Evolutionary conservation across 2,888 invertebrate genomes (phyloP), one percentile per base, ranked within the genome.

Genomic region (Aquatica leii): DNA sequence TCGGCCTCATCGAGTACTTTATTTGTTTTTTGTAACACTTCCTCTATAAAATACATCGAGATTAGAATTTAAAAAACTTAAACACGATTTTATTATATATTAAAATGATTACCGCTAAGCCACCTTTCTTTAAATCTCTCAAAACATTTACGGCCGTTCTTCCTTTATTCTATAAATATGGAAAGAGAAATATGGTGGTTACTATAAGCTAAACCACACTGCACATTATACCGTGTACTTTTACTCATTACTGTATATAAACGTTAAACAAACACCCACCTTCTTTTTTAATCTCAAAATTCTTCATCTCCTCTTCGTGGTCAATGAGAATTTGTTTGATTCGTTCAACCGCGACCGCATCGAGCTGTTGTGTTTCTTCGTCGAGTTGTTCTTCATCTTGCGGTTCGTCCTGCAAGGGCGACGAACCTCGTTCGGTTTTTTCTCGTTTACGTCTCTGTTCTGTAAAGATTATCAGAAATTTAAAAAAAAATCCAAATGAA

Each of bases 321-420:
- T 97, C 97, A 48, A 87, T 84, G 76, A 95, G 86, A 72, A 97
- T 89, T 77, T 91, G 90, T 74, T 86, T 87, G 74, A 98, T 93
- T 55, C 92, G 86, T 34, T 91, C 87, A 71, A 90, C 84, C 11
- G 95, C 93, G 55, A 88, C 86, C 43, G 88, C 85, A 82, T 95
- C 95, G 58, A 90, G 85, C 59, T 87, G 86, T 70, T 88, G 86
- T 83, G 91, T 91, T 67, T 88, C 86, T 67, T 90, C 91, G 82
- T 94, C 94, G 81, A 94, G 86, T 74, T 89, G 90, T 63, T 87
- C 86, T 58, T 84, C 84, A 68, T 87, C 86, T 61, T 86, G 85
- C 9, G 79, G 81, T 67, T 84, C 84, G 71, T 88, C 88, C 65
- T 86, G 85, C 34, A 85, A 78, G 51, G 86, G 86, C 71, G 87